Conservation (phyloP, 2,797 vertebrate genomes). For the Xerus rutilus region DNA sequence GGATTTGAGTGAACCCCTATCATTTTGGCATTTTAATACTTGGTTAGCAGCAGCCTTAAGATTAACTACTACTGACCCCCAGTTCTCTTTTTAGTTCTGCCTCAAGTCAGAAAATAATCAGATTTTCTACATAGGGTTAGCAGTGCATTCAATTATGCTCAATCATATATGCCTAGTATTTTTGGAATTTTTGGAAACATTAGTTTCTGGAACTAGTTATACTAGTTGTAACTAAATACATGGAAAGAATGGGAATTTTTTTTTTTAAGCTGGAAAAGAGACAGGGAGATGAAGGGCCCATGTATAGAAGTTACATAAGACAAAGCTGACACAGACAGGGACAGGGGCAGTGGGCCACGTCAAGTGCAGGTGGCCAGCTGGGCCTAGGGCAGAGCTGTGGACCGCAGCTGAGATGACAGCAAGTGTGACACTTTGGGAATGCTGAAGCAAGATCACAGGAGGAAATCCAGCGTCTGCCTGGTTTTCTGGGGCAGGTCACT, state of each 20-base stretch:
- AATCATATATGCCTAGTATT: not conserved
- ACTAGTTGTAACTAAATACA: slow-evolving; percentile 24
- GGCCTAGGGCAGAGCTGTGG: not conserved
- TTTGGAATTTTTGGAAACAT: not conserved
- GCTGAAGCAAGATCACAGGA: not conserved
- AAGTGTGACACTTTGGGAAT: not conserved
- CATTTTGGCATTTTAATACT: not conserved
- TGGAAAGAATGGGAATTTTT: slow-evolving; percentile 34
- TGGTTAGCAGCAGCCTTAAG: not conserved
- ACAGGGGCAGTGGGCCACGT: not conserved
- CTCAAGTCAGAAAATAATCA: slow-evolving; percentile 43
- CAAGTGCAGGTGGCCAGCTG: not conserved
- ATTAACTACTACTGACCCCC: not conserved
- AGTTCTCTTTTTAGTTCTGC: slow-evolving; percentile 18
- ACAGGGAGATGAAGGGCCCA: not conserved
- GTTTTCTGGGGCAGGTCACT: not conserved
- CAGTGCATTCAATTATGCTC: slow-evolving; percentile 7
- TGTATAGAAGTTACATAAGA: not conserved
- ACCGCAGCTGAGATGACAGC: not conserved
- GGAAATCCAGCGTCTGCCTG: not conserved
- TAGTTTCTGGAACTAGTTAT: not conserved
- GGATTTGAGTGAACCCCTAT: not conserved
- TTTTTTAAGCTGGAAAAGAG: not conserved
- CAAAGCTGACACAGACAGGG: not conserved
- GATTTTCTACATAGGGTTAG: not conserved